A percentile compares a stretch with the other conserved stretches of the same genome.
Evolutionary conservation across 2,113 vertebrate genomes (phyloP).

Genomic region (Alces alces): DNA sequence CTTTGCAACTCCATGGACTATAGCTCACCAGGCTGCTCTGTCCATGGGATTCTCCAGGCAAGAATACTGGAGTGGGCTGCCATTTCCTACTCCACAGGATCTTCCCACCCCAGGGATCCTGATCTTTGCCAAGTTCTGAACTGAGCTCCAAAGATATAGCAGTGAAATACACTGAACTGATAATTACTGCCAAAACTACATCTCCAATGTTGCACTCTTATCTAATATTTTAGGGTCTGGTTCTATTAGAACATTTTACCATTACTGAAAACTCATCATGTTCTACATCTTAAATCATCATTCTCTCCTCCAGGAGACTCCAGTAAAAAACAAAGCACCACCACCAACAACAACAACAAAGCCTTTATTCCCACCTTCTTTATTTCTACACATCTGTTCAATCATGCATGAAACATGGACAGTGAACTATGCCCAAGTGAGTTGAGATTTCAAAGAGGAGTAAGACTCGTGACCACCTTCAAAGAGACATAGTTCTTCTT

Average conservation of each 20-base stretch:
- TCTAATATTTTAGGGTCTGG: background rate
- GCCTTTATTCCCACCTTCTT: conserved; percentile 5
- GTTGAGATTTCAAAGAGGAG: background rate
- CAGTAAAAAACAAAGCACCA: background rate
- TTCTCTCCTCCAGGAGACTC: background rate
- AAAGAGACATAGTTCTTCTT: background rate
- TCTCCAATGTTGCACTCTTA: background rate
- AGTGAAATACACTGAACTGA: background rate
- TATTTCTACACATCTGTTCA: background rate
- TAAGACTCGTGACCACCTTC: background rate
- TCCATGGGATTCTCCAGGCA: background rate
- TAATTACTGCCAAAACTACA: background rate
- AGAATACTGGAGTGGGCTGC: background rate
- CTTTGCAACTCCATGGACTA: background rate
- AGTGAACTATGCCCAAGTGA: background rate
- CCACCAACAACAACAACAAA: background rate
- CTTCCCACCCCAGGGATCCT: background rate
- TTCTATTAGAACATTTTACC: background rate
- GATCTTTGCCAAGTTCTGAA: background rate
- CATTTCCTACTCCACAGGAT: background rate
- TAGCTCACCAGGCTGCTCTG: background rate
- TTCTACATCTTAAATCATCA: conserved; percentile 5
- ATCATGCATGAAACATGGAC: background rate
- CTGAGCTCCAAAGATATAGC: background rate
- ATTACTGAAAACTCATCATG: background rate